Evolutionary conservation across 2,113 vertebrate species (phyloP), one percentile per base, ranked within the genome.

Genomic region (Ctenodactylus gundi): DNA sequence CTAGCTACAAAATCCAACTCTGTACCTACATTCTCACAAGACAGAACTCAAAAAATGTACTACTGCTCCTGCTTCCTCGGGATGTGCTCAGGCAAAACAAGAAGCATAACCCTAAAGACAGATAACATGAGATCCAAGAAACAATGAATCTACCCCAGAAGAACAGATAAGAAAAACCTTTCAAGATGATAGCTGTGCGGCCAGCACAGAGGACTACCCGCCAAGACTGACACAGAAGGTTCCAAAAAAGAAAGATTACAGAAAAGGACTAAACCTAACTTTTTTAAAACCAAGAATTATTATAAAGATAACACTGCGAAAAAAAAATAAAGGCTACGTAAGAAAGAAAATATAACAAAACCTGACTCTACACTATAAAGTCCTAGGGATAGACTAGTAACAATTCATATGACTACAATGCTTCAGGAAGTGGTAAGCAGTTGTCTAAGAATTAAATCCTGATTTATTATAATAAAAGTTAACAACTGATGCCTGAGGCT

Each of bases 361-460:
- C 4, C n/a, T 58, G 25, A 23, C 64, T 51, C 27, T 60, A 55
- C 1, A 53, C 7, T 55, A 80, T 27, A n/a, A 88, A 77, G 51
- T 78, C 62, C 90, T 88, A 76, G 67, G n/a, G 41, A 64, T 85
- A 94, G 89, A 85, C 41, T 12, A 31, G 34, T 85, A 29, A 82
- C 58, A 44, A 29, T 49, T 78, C 64, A 85, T 18, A 41, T 53
- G 65, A 67, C n/a, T 70, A 72, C 85, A 64, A 75, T 51, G 41
- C 76, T 88, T 94, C 65, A 90, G 60, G 84, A 95, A n/a, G 25
- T 81, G 8, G 21, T 73, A 46, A 57, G 36, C 70, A 10, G 36
- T 84, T 3, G 29, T 41, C 12, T 41, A 62, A 82, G n/a, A 90
- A 23, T 34, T 68, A 89, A 83, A 78, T 64, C 64, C 14, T 88